A percentile compares a stretch with the other conserved stretches of the same genome.
Evolutionary conservation across 2,797 vertebrate species (phyloP).

Genomic region (Mastacembelus armatus): DNA sequence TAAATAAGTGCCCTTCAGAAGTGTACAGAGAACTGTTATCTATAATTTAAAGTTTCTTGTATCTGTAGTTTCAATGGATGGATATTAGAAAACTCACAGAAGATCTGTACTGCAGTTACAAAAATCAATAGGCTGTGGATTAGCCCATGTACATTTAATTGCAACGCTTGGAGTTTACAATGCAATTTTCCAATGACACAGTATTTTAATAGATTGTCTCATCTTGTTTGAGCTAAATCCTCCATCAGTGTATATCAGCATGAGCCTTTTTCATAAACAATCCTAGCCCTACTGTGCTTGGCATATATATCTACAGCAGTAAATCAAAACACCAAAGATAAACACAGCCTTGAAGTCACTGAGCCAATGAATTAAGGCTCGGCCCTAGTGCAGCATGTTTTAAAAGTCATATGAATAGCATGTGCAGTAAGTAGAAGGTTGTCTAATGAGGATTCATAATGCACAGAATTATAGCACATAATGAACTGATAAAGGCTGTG

Average conservation of each 20-base stretch:
- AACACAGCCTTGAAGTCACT: conserved; percentile 29
- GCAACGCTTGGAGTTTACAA: conserved; percentile 57
- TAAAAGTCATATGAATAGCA: conserved; percentile 50
- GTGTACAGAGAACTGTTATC: conserved; percentile 48
- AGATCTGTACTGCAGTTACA: conserved; percentile 53
- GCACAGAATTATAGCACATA: conserved; percentile 63
- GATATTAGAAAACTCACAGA: conserved; percentile 53
- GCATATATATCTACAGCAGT: neutral
- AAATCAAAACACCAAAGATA: conserved; percentile 34
- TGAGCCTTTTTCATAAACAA: conserved; percentile 15
- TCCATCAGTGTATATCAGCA: conserved; percentile 21
- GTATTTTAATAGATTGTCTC: conserved; percentile 53
- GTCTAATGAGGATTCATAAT: conserved; percentile 70
- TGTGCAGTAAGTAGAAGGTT: conserved; percentile 33
- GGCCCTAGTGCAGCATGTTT: conserved; percentile 31
- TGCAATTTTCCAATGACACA: conserved; percentile 29
- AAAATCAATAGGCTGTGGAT: conserved; percentile 68
- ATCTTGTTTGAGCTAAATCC: conserved; percentile 41
- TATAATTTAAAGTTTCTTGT: conserved; percentile 58
- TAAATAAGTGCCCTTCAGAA: conserved; percentile 49
- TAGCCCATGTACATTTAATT: conserved; percentile 65
- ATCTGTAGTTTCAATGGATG: conserved; percentile 61
- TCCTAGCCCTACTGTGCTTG: conserved; percentile 3
- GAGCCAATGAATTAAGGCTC: conserved; percentile 26
- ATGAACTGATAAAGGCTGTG: conserved; percentile 76